Evolutionary conservation across 2,113 vertebrate species (phyloP).

Genomic region (Mastomys natalensis): DNA sequence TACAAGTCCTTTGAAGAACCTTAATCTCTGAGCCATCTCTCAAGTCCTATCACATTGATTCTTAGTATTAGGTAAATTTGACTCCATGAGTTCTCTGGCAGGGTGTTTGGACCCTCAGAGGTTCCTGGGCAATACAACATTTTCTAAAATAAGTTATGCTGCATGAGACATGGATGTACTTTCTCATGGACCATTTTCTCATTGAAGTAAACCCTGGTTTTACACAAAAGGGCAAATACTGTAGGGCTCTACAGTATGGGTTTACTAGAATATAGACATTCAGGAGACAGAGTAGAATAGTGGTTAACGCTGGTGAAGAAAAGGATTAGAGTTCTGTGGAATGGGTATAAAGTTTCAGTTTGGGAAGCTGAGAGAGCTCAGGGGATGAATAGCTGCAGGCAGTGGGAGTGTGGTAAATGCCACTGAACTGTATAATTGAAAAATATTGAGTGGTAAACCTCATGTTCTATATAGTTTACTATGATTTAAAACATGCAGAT

Average conservation of each 20-base stretch:
- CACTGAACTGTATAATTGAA: neutral
- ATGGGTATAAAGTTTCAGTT: neutral
- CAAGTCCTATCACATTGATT: neutral
- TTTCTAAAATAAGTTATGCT: neutral
- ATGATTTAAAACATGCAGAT: neutral
- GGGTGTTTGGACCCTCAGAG: neutral
- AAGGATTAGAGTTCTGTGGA: neutral
- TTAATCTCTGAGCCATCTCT: neutral
- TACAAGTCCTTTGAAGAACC: no score
- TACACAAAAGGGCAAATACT: neutral
- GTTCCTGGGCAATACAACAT: neutral
- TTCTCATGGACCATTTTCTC: neutral
- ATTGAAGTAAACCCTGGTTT: neutral
- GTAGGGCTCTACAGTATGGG: no score
- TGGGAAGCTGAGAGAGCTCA: neutral
- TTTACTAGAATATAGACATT: neutral
- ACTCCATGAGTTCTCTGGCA: neutral
- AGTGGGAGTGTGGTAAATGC: neutral
- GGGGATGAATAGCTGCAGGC: neutral
- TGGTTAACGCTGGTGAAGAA: neutral
- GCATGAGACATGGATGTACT: neutral
- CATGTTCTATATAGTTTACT: neutral
- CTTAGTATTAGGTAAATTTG: neutral
- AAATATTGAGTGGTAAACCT: neutral
- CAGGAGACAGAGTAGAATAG: neutral